Percentiles rank a stretch among this genome's conserved stretches.
Conservation (phyloP, 2,113 vertebrate genomes). For the Helogale parvula region DNA sequence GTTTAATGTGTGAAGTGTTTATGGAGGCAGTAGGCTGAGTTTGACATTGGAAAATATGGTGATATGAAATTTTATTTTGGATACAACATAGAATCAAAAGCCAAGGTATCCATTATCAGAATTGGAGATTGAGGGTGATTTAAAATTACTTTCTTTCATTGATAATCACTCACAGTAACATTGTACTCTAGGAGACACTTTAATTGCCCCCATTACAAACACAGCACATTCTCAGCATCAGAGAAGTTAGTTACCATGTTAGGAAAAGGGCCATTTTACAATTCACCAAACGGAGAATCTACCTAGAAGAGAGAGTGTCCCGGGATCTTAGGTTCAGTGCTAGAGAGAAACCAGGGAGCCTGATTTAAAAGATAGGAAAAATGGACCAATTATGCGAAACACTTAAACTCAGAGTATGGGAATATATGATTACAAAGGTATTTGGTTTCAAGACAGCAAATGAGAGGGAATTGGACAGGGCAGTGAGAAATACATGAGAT, state of each 20-base stretch:
- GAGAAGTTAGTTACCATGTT: conserved; percentile 6
- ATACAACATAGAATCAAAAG: neutral
- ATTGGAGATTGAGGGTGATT: conserved; percentile 13
- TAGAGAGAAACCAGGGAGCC: neutral
- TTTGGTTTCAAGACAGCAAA: conserved; percentile 12
- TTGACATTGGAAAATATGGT: neutral
- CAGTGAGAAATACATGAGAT: neutral
- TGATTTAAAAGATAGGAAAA: conserved; percentile 29
- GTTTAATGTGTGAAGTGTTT: neutral
- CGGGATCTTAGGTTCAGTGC: neutral
- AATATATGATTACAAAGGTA: neutral
- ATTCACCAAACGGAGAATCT: conserved; percentile 19
- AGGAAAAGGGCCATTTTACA: conserved; percentile 34
- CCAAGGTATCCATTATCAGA: neutral
- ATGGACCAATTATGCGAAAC: neutral
- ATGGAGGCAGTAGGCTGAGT: neutral
- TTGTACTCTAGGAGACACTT: neutral
- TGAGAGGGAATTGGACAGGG: neutral
- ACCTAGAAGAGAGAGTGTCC: neutral
- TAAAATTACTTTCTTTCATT: neutral
- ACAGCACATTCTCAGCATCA: neutral
- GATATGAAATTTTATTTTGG: neutral
- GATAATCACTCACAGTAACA: neutral
- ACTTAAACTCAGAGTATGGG: neutral
- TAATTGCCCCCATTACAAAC: conserved; percentile 27